These are phyloP conservation scores for Antitype chi DNA, from an alignment of 2,888 invertebrate genomes.

Conservation along the genomic window DNA sequence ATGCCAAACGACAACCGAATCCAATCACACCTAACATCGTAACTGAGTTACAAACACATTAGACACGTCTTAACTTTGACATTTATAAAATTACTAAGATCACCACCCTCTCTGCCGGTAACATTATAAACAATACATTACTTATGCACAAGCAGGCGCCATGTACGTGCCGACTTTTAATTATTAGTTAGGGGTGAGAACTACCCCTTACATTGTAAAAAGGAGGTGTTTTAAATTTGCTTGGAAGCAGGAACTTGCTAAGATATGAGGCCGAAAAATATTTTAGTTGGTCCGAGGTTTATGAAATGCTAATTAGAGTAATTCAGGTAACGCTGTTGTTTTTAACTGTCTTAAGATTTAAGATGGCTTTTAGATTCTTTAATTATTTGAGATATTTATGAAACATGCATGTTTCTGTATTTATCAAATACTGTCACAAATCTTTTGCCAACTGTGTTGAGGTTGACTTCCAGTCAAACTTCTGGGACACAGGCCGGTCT, in stretches of 20 bases:
- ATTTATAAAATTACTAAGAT: constrained; percentile 27
- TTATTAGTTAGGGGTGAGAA: constrained; percentile 63
- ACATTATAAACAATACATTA: constrained; percentile 46
- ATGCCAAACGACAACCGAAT: background rate
- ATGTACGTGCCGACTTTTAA: constrained; percentile 65
- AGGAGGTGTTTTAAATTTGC: constrained; percentile 12
- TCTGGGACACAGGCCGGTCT: no score
- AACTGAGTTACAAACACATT: constrained; percentile 25
- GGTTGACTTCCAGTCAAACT: no score
- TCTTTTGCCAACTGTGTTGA: no score
- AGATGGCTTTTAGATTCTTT: background rate
- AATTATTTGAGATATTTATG: background rate
- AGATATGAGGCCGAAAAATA: background rate
- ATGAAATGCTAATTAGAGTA: background rate
- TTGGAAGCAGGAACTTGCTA: background rate
- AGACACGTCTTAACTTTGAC: constrained; percentile 5
- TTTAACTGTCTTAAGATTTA: no score
- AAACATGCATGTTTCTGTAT: no score
- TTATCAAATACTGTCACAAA: no score
- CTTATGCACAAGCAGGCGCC: constrained; percentile 66
- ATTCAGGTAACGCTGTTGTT: background rate
- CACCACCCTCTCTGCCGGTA: background rate
- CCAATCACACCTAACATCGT: background rate
- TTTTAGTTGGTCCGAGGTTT: background rate
- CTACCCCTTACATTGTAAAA: constrained; percentile 24